Evolutionary conservation across 2,888 invertebrate species (phyloP), one percentile per base, ranked within the genome.

Genomic region (Aradus depressus): DNA sequence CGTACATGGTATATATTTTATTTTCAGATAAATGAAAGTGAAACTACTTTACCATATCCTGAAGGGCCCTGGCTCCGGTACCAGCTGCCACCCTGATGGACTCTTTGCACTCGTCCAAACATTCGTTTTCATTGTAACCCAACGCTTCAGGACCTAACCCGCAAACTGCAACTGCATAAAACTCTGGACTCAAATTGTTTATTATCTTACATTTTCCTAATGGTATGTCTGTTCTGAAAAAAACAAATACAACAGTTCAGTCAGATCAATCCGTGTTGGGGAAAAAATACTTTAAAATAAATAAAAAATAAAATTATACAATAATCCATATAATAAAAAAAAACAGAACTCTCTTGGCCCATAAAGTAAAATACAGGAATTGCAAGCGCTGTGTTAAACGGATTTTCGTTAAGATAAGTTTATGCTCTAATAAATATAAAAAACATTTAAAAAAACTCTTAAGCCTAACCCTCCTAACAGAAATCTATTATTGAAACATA

Each of bases 101-200:
- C 45, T 57, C 57, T 22, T 53, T 53, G 35, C 57, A 57, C 41
- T 57, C 57, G 50, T 57, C 57, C 26, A 57, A 39, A 5, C 37
- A 47, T 52, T 57, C 57, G 10, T 50, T 51, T 34, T 54, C 52
- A 39, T 57, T 57, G 49, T 43, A 57, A 12, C 53, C 53, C 18
- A 39, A 53, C 10, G 42, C 49, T 47, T 57, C 57, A 14, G 49
- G 47, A 6, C 57, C 57, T 8, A 50, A 25, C 8, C 55, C 55
- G 1, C 51, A 53, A 4, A 57, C 45, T 4, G 55, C 55, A n/a
- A 57, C 48, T 10, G 51, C 55, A 28, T 53, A 57, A 35, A 45
- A 57, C 14, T 56, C 53, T 16, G 22, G 14, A 3, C 53, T 45
- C 28, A 57, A 23, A 21, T 57, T 57, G 28, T 54, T 44, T 16